Base-by-base conservation (phyloP, 1,140 invertebrate species). In the Rhyacophila brunnea region DNA sequence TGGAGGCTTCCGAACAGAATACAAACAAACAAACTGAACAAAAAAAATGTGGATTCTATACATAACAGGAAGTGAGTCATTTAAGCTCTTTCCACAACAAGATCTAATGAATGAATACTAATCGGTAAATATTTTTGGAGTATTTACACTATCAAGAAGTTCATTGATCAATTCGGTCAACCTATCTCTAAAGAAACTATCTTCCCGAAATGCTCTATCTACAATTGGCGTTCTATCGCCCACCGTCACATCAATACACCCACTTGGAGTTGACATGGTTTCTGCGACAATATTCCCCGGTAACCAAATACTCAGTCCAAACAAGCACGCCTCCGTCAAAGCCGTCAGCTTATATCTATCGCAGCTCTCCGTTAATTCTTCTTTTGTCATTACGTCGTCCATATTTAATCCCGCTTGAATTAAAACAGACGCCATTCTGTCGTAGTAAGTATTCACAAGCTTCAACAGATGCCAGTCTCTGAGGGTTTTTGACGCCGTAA, bases 391-490 rank as follows among this genome's bases (percentile, higher is more conserved):
- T 59, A 77, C 64, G 40, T 71, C 52, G 7, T 69, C 66, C 17
- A 77, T 70, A 55, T 68, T 46, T 17, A 83, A 60, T 10, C 62
- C 56, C 44, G 72, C 65, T n/a, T 68, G 64, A 42, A 66, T 50
- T 4, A 83, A 64, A 36, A 75, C 70, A 50, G 68, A 65, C 10
- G 59, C 57, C 50, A 83, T 68, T 55, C 72, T 69, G 18, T 71
- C 59, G 66, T 81, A 80, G 61, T 84, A 84, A 36, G 74, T 72
- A 44, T 71, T 67, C 28, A 83, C 43, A 20, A 83, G 74, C 7
- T 61, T 64, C 6, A 66, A 47, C 1, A 81, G 56, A 65, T 82
- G 69, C 2, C 72, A 58, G 62, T 76, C 67, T 1, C 79, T 70
- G 40, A 77, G 70, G 35, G 66, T 53, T 18, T 66, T 65, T 1